These are phyloP conservation scores for Tapirus terrestris DNA, from an alignment of 2,113 vertebrate genomes.

Conservation along the genomic window DNA sequence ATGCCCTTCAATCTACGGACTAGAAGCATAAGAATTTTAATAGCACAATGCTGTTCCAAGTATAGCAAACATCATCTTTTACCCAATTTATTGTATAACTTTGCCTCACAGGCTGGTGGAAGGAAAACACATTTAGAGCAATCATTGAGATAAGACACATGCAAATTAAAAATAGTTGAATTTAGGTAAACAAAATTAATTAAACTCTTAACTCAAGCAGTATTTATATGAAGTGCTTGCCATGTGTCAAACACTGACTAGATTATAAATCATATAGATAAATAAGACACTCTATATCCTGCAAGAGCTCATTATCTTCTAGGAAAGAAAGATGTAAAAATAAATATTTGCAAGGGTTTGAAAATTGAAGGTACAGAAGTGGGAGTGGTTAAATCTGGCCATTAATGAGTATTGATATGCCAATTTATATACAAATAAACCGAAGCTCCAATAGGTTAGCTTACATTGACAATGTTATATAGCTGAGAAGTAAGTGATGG, in stretches of 20 bases:
- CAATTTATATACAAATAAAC: background rate
- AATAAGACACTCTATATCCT: background rate
- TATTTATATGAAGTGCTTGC: background rate
- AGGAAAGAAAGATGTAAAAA: background rate
- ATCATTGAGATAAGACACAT: background rate
- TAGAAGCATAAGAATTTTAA: constrained; percentile 43
- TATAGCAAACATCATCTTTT: background rate
- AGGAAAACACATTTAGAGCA: background rate
- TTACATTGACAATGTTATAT: background rate
- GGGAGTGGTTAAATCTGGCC: background rate
- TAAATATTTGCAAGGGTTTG: background rate
- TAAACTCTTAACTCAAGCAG: constrained; percentile 15
- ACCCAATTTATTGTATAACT: background rate
- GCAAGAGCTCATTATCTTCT: background rate
- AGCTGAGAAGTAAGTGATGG: background rate
- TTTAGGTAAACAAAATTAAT: constrained; percentile 46
- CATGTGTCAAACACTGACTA: background rate
- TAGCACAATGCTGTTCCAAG: background rate
- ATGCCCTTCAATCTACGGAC: background rate
- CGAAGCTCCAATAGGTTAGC: background rate
- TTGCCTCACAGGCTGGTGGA: background rate
- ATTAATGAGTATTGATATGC: background rate
- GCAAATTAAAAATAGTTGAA: constrained; percentile 5
- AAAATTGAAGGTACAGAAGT: background rate
- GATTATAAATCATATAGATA: background rate